Evolutionary conservation across 1,140 invertebrate species (phyloP), one percentile per base, ranked within the genome.

Genomic region (Aphaenogaster floridana): DNA sequence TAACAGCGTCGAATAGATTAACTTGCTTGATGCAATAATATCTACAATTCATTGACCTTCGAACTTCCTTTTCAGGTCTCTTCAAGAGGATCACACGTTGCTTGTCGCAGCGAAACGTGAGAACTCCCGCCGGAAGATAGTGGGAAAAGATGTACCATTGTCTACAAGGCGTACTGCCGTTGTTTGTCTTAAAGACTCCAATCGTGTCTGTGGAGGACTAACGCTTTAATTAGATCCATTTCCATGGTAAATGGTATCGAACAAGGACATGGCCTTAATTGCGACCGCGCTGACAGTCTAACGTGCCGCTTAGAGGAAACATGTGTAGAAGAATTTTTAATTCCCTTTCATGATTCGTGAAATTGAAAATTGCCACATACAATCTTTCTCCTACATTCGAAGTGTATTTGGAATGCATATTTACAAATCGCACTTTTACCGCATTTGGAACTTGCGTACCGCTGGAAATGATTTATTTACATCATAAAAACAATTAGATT

Each of bases 201-300:
- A 17, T 36, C 78, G 59, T 34, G 72, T 54, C 48, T 74, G 54
- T 15, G 11, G 80, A 74, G 2, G 89, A 81, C 57, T 86, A 90
- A 81, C 64, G 71, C 71, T 89, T 66, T 95, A 94, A 94, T 95
- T 95, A 94, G 92, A 92, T 93, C 89, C 91, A 91, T 91, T 92
- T 89, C 84, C 88, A 84, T 64, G 86, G 79, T 74, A 89, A 92
- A 92, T 90, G 89, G 84, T 88, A 93, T 92, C 89, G 91, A 95
- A 95, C 93, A 95, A 94, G 94, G 93, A 93, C 94, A 93, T 91
- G 93, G 93, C 94, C 94, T 94, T 94, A 95, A 95, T 95, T 86
- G 89, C 94, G 87, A 36, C 63, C 45, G 54, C 17, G 28, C 1
- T 42, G 45, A 74, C 34, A 28, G 15, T 71, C 28, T 83, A 57